phyloP scores from a whole-genome alignment of 2,888 invertebrate genomes.

The Protonemura montana region DNA sequence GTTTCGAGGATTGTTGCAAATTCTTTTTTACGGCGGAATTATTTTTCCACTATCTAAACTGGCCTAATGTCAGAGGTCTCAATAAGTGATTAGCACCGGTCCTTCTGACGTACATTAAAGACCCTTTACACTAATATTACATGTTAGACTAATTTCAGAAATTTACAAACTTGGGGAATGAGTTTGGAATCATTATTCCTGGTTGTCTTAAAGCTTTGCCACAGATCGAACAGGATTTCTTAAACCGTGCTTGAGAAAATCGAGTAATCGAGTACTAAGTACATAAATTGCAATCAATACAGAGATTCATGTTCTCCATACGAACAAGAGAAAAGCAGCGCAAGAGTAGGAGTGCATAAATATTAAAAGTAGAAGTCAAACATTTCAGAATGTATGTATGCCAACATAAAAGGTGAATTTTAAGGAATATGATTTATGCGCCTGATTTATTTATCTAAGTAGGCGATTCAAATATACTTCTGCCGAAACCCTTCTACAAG shows the following conservation, averaged over 20 bases:
- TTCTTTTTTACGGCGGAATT: neutral
- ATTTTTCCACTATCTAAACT: neutral
- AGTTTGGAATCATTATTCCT: neutral
- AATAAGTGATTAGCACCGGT: neutral
- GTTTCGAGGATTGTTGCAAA: neutral
- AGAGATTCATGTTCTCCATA: neutral
- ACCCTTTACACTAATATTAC: neutral
- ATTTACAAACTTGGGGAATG: neutral
- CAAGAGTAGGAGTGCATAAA: neutral
- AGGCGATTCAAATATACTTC: too few relatives aligned
- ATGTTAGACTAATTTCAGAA: neutral
- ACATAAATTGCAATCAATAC: neutral
- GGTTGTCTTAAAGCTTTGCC: constrained; percentile 12
- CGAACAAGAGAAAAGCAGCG: neutral
- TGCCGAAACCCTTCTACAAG: neutral
- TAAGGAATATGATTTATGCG: neutral
- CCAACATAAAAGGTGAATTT: neutral
- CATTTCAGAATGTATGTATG: neutral
- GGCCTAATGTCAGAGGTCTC: neutral
- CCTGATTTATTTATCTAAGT: neutral
- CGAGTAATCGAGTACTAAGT: constrained; percentile 7
- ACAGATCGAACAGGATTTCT: constrained; percentile 22
- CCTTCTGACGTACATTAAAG: neutral
- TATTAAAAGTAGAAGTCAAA: neutral
- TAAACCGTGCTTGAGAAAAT: constrained; percentile 21